phyloP scores from a whole-genome alignment of 2,797 vertebrate species.

The Sebastes variabilis region DNA sequence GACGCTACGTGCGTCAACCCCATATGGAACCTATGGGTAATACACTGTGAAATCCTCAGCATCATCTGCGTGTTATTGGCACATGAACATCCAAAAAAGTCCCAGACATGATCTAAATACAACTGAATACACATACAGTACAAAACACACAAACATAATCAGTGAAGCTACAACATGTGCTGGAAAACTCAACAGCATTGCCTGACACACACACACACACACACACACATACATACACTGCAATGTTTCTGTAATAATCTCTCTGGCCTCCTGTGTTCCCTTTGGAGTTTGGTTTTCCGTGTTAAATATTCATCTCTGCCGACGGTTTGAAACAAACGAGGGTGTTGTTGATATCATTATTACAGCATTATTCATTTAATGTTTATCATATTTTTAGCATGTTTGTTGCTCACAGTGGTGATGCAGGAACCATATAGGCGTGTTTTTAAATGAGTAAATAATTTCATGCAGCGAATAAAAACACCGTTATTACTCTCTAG shows the following conservation, averaged over 20 bases:
- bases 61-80: background rate
- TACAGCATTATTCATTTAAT: slow-evolving; percentile 1
- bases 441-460: background rate
- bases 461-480: background rate
- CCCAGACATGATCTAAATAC: background rate
- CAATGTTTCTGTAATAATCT: background rate
- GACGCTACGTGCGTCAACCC: background rate
- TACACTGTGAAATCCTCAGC: background rate
- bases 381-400: background rate
- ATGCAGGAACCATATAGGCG: background rate
- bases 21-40: background rate
- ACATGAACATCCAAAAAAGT: background rate
- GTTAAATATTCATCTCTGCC: background rate
- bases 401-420: background rate
- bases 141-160: background rate
- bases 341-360: background rate
- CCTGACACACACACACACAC: background rate
- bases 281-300: background rate
- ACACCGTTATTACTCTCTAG: background rate
- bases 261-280: background rate
- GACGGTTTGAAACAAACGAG: background rate
- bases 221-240: background rate
- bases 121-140: background rate
- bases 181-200: background rate
- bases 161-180: background rate